These are phyloP conservation scores for Thamnophis sirtalis DNA, from an alignment of 2,113 vertebrate species.

Conservation along the genomic window DNA sequence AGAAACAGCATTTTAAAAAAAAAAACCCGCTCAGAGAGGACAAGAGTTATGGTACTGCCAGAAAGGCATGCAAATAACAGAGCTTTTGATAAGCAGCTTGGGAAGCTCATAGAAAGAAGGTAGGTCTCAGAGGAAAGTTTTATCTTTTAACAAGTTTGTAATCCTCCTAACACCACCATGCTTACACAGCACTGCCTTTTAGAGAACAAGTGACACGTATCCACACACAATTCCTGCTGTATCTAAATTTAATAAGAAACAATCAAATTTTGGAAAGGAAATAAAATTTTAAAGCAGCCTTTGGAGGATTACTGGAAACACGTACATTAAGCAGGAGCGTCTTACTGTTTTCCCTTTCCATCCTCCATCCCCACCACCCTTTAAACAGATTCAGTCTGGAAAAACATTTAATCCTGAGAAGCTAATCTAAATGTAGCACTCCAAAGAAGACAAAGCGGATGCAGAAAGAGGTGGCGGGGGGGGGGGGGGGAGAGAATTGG, in stretches of 20 bases:
- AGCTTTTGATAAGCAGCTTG: constrained; percentile 16
- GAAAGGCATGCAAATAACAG: constrained; percentile 11
- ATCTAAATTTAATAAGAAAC: constrained; percentile 30
- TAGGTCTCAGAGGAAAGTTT: constrained; percentile 44
- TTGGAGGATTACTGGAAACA: constrained; percentile 52
- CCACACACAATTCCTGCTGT: not conserved
- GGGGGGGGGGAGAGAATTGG: constrained; percentile 47
- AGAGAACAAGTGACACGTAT: not conserved
- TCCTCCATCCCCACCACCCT: not conserved
- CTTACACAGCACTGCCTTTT: constrained; percentile 42
- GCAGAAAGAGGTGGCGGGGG: constrained; percentile 49
- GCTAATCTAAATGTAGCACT: constrained; percentile 78
- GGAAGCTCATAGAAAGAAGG: constrained; percentile 29
- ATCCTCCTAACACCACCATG: constrained; percentile 32
- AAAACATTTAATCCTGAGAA: constrained; percentile 75
- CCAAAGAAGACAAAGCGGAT: constrained; percentile 70
- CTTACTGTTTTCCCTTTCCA: constrained; percentile 49
- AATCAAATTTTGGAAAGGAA: constrained; percentile 27
- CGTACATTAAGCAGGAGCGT: constrained; percentile 61
- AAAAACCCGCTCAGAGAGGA: not conserved
- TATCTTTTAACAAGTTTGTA: constrained; percentile 59
- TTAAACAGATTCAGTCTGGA: constrained; percentile 68
- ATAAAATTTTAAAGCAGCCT: constrained; percentile 19
- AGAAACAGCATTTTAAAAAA: constrained; percentile 3
- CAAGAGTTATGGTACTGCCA: not conserved